These are phyloP conservation scores for Eulithis testata DNA, from an alignment of 2,888 invertebrate species.

Conservation along the genomic window DNA sequence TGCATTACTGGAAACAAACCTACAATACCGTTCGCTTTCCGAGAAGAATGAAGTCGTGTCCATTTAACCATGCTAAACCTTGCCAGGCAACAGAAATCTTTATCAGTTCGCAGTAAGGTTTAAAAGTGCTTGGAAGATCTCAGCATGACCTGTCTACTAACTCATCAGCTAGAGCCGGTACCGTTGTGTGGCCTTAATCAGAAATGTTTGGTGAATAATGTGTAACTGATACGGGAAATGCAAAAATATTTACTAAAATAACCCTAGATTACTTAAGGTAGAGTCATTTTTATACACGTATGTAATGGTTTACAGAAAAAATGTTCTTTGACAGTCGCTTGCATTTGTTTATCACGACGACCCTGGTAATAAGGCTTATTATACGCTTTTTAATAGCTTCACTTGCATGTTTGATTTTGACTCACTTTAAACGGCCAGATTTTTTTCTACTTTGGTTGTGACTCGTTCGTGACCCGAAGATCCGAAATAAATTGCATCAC, in stretches of 20 bases:
- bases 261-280: background rate
- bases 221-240: constrained; percentile 5
- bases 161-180: constrained; percentile 32
- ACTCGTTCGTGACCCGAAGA: background rate
- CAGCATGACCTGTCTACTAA: constrained; percentile 15
- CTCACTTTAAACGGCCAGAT: too few relatives aligned
- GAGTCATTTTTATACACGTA: too few relatives aligned
- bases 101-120: constrained; percentile 17
- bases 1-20: constrained; percentile 28
- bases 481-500: constrained; percentile 26
- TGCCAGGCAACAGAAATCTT: constrained; percentile 16
- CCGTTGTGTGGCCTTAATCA: constrained; percentile 45
- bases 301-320: too few relatives aligned
- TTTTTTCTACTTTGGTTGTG: background rate
- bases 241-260: background rate
- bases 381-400: too few relatives aligned
- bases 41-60: constrained; percentile 42
- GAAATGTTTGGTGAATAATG: constrained; percentile 21
- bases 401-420: too few relatives aligned
- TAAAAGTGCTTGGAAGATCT: constrained; percentile 16
- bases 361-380: too few relatives aligned
- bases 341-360: too few relatives aligned
- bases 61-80: constrained; percentile 23
- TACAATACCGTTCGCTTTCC: constrained; percentile 34
- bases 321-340: too few relatives aligned